Conservation (phyloP, 2,797 vertebrate species). For the Champsocephalus gunnari region DNA sequence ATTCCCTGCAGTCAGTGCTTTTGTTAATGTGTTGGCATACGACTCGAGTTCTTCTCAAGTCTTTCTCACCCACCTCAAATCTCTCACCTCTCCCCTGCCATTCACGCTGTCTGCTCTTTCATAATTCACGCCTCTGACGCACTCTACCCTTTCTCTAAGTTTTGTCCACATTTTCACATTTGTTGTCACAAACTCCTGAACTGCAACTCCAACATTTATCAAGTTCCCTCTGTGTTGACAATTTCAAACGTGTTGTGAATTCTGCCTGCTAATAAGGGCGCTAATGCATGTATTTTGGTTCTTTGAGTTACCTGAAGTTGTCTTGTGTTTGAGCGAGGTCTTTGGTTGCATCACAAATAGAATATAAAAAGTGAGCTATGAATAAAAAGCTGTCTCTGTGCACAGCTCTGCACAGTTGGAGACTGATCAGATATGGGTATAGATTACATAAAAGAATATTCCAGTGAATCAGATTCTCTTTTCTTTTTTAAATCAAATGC, state of each 20-base stretch:
- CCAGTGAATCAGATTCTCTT: conserved; percentile 17
- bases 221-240: not conserved
- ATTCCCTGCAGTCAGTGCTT: conserved; percentile 14
- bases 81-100: conserved; percentile 37
- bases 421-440: conserved; percentile 33
- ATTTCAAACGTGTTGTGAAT: conserved; percentile 43
- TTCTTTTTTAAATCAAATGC: conserved; percentile 33
- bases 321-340: conserved; percentile 21
- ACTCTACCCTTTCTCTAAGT: conserved; percentile 20
- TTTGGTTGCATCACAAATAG: conserved; percentile 45
- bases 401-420: conserved; percentile 23
- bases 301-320: conserved; percentile 41
- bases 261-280: conserved; percentile 45
- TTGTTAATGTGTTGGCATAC: conserved; percentile 13
- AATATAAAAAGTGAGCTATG: conserved; percentile 47
- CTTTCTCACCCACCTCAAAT: conserved; percentile 47
- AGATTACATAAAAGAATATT: conserved; percentile 47
- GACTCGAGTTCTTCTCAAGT: conserved; percentile 8
- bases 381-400: conserved; percentile 48
- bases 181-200: conserved; percentile 47
- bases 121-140: conserved; percentile 23
- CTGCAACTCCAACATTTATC: conserved; percentile 22
- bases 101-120: conserved; percentile 21
- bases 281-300: conserved; percentile 28
- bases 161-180: conserved; percentile 30